phyloP scores from a whole-genome alignment of 1,140 invertebrate species.

The Scaptomyza montana region DNA sequence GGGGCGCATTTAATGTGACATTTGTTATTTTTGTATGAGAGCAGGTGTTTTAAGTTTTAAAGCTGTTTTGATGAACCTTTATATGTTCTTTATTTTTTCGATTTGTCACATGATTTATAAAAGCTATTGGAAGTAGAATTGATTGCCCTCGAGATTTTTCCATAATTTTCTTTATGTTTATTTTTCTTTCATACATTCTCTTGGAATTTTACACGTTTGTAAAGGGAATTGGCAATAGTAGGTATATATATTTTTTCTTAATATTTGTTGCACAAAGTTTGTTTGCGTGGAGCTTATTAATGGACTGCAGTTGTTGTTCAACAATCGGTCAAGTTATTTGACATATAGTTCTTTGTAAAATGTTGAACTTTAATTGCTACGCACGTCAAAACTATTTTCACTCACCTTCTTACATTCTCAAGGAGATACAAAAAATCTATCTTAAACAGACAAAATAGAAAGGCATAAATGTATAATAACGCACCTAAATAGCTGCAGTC shows the following conservation, averaged over 20 bases:
- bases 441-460: slow-evolving; percentile 2
- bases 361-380: neutral
- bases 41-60: neutral
- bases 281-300: slow-evolving; percentile 43
- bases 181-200: slow-evolving; percentile 10
- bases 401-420: neutral
- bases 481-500: neutral
- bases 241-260: slow-evolving; percentile 52
- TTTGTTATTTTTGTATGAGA: neutral
- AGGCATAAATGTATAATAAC: neutral
- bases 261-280: slow-evolving; percentile 38
- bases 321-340: neutral
- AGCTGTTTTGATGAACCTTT: neutral
- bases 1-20: neutral
- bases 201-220: slow-evolving; percentile 27
- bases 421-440: neutral
- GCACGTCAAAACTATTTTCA: neutral
- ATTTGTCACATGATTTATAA: too few species aligned
- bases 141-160: slow-evolving; percentile 36
- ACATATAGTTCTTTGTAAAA: neutral
- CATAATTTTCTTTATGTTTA: slow-evolving; percentile 4
- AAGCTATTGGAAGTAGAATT: too few species aligned
- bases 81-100: neutral
- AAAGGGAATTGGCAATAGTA: slow-evolving; percentile 48
- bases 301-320: slow-evolving; percentile 10